A percentile compares a stretch with the other conserved stretches of the same genome.
Evolutionary conservation across 2,888 invertebrate species (phyloP).

Genomic region (Sicus ferrugineus): DNA sequence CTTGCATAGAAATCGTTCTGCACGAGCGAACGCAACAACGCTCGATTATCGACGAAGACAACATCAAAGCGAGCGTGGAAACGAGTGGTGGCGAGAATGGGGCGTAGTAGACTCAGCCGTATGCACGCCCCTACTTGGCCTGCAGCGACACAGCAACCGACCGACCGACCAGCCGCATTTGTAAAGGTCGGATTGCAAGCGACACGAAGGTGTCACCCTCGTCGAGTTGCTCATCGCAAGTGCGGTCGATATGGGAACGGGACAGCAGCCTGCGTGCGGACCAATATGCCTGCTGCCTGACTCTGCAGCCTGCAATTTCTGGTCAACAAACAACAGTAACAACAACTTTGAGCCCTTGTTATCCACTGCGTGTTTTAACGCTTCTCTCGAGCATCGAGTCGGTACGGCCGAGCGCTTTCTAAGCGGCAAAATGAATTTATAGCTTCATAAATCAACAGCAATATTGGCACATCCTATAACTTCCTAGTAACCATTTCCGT

Average conservation of each 20-base stretch:
- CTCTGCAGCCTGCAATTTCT: neutral
- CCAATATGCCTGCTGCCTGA: neutral
- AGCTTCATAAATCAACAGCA: conserved; percentile 59
- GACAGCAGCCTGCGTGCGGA: neutral
- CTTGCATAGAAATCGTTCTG: conserved; percentile 14
- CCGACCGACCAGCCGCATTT: conserved; percentile 35
- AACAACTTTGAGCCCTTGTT: neutral
- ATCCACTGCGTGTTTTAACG: conserved; percentile 8
- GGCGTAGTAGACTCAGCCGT: neutral
- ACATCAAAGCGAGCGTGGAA: conserved; percentile 6
- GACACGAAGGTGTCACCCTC: conserved; percentile 36
- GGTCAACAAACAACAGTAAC: neutral
- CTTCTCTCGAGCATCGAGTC: neutral
- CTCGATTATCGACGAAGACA: conserved; percentile 38
- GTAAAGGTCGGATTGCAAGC: conserved; percentile 43
- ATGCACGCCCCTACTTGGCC: conserved; percentile 1
- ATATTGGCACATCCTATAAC: conserved; percentile 57
- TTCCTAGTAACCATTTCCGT: conserved; percentile 43
- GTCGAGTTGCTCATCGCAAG: neutral
- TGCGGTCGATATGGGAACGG: neutral
- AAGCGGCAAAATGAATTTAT: conserved; percentile 53
- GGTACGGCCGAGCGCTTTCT: neutral
- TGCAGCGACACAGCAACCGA: neutral
- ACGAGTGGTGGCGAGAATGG: neutral
- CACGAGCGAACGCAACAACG: conserved; percentile 29